Base-by-base conservation (phyloP, 2,888 invertebrate genomes). In the Orchesellides sinensis region DNA sequence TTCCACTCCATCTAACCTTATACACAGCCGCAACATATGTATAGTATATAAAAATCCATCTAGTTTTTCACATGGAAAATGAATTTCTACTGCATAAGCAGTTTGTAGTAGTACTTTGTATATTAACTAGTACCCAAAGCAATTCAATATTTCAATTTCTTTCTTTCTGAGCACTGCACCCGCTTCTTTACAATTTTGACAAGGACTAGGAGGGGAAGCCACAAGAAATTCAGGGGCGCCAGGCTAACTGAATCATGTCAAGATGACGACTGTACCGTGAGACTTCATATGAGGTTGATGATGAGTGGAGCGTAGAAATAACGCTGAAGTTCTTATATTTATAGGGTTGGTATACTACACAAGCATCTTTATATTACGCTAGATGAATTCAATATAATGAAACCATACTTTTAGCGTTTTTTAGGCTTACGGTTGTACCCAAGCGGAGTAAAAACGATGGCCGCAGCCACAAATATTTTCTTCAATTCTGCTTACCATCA, bases 71-170 rank as follows among this genome's bases (percentile, higher is more conserved):
- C 61, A 47, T 49, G 47, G 23, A 63, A 52, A 74, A 49, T 63
- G 49, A 74, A 59, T 70, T 56, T 45, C 54, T 35, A 19, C 40
- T 70, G 8, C 35, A 27, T 27, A 8, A 56, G 29, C 29, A 17
- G 19, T 19, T 63, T 73, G 45, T 47, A 21, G n/a, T n/a, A 65
- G 35, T n/a, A 61, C 17, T n/a, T 25, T 40, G 23, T 17, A 66
- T 10, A 8, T 35, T 12, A 25, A 52, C n/a, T 1, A 35, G 70
- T 47, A 52, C n/a, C 10, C 29, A 68, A 56, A 66, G 69, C 80
- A 84, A 83, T 83, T 80, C 83, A 84, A 85, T 85, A 84, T 85
- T 85, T 85, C 85, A 85, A 85, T 83, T 83, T 83, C 72, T 80
- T 85, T 45, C 56, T 66, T 40, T 32, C 61, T 27, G 21, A 17